A percentile compares a stretch with the other conserved stretches of the same genome.
phyloP scores from a whole-genome alignment of 2,113 vertebrate species.

The Potamarius usumacintae region DNA sequence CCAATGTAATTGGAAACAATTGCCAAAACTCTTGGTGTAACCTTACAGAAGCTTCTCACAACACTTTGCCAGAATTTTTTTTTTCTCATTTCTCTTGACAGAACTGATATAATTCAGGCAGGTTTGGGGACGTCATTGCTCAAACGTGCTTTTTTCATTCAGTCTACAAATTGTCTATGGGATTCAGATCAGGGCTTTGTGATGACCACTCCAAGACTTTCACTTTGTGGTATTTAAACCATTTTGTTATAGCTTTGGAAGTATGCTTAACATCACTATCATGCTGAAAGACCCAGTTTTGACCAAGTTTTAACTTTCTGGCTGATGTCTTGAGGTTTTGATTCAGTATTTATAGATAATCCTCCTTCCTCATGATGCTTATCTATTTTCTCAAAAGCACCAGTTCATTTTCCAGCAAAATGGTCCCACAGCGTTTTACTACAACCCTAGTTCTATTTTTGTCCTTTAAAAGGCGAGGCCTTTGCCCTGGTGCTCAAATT shows the following conservation, averaged over 20 bases:
- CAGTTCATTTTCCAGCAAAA: not conserved
- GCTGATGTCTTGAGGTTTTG: not conserved
- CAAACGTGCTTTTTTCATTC: not conserved
- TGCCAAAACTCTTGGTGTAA: not conserved
- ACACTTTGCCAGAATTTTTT: not conserved
- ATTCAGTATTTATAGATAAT: not conserved
- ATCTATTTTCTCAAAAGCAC: not conserved
- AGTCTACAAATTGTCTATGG: not conserved
- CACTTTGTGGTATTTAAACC: not conserved
- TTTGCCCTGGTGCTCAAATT: not conserved
- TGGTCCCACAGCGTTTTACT: not conserved
- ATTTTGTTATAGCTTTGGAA: not conserved
- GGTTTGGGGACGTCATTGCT: not conserved
- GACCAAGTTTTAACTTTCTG: not conserved
- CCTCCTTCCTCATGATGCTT: not conserved
- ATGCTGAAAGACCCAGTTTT: not conserved
- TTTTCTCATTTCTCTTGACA: not conserved
- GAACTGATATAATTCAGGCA: not conserved
- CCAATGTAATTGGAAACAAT: no score
- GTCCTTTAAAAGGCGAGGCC: not conserved
- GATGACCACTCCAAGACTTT: not conserved
- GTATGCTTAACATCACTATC: not conserved
- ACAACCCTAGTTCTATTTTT: not conserved
- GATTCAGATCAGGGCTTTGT: not conserved
- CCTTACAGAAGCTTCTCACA: not conserved